These are phyloP conservation scores for Ictalurus punctatus DNA, from an alignment of 2,113 vertebrate genomes.

Conservation along the genomic window DNA sequence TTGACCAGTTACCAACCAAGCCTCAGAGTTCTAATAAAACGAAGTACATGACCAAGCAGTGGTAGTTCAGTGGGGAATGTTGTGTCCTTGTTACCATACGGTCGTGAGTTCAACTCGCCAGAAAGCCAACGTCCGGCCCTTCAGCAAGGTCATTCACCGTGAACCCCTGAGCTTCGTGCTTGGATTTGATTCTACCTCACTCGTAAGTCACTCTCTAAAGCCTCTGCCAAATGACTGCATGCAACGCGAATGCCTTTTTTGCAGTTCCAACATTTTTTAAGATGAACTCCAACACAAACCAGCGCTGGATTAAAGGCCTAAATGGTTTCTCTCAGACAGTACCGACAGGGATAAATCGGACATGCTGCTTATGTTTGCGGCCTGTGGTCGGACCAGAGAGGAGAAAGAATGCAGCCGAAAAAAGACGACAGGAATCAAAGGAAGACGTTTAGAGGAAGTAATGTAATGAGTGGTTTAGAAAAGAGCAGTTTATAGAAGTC, in stretches of 20 bases:
- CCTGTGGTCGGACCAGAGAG: slow-evolving; percentile 13
- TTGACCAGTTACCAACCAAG: neutral
- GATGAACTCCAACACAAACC: neutral
- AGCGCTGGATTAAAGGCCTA: slow-evolving; percentile 15
- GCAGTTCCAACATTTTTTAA: neutral
- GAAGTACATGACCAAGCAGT: neutral
- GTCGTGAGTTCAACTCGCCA: neutral
- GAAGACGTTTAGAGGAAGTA: slow-evolving; percentile 6
- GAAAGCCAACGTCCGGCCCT: neutral
- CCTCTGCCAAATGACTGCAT: neutral
- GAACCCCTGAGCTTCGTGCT: neutral
- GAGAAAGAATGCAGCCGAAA: slow-evolving; percentile 11
- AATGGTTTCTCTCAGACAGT: slow-evolving; percentile 12
- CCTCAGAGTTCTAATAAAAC: neutral
- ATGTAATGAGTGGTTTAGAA: neutral
- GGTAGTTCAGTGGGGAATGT: neutral
- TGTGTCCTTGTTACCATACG: neutral
- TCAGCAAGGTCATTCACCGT: neutral
- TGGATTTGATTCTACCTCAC: neutral
- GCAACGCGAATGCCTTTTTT: neutral
- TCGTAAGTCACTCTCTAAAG: neutral
- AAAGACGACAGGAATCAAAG: neutral
- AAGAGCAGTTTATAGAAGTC: neutral
- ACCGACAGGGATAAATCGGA: neutral
- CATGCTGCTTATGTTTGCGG: slow-evolving; percentile 22